Evolutionary conservation across 2,888 invertebrate genomes (phyloP).

Genomic region (Diachrysia chrysitis): DNA sequence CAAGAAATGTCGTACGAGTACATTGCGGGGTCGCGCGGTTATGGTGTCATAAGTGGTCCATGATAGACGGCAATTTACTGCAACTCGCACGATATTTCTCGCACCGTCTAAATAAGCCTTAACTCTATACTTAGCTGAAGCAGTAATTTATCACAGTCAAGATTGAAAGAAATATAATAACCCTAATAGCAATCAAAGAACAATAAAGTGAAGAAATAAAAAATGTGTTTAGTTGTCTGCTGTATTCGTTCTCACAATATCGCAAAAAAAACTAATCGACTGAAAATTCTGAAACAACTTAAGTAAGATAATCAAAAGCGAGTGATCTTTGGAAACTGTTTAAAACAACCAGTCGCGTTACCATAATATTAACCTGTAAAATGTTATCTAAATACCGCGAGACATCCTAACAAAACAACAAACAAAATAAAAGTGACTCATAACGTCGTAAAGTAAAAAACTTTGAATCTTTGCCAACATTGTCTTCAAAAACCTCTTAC

Average conservation of each 20-base stretch:
- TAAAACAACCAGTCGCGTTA: background rate
- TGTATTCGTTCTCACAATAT: background rate
- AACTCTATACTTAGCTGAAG: background rate
- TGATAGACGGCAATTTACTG: too few relatives aligned
- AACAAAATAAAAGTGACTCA: conserved; percentile 4
- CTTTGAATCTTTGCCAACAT: conserved; percentile 11
- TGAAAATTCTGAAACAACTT: background rate
- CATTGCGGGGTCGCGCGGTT: too few relatives aligned
- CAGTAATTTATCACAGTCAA: background rate
- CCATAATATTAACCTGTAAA: background rate
- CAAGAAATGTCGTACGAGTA: too few relatives aligned
- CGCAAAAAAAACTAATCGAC: background rate
- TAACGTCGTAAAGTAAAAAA: conserved; percentile 11
- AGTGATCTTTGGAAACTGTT: background rate
- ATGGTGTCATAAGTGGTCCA: too few relatives aligned
- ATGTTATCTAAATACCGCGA: conserved; percentile 12
- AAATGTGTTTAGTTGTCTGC: background rate
- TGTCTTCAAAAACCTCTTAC: background rate
- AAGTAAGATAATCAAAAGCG: background rate
- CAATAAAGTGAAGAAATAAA: background rate
- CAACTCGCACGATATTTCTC: too few relatives aligned
- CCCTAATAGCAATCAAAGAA: background rate
- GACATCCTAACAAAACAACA: conserved; percentile 10
- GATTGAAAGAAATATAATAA: background rate
- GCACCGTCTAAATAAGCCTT: too few relatives aligned